Evolutionary conservation across 2,797 vertebrate species (phyloP).

Genomic region (Sitta carolinensis): DNA sequence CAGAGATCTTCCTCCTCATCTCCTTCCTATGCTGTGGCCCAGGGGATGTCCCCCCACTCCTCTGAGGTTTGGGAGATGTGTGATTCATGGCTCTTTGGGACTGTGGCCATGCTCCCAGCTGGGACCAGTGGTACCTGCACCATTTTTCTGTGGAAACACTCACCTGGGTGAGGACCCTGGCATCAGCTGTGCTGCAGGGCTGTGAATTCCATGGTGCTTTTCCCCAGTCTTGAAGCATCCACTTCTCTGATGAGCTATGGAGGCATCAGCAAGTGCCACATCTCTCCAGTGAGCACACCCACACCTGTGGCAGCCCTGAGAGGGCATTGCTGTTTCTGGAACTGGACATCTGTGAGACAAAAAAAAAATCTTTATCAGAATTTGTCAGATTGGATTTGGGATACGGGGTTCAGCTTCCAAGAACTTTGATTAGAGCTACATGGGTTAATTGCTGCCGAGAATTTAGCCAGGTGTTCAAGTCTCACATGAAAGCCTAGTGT

Average conservation of each 20-base stretch:
- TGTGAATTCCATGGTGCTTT: neutral
- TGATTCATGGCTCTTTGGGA: neutral
- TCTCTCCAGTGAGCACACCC: neutral
- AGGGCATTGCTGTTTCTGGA: neutral
- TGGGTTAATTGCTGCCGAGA: neutral
- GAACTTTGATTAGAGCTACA: neutral
- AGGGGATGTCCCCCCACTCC: neutral
- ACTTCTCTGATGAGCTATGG: neutral
- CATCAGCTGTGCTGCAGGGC: accelerated
- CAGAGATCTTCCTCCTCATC: neutral
- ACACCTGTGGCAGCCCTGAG: neutral
- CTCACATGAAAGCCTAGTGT: neutral
- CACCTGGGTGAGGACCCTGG: neutral
- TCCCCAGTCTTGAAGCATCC: neutral
- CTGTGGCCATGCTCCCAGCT: accelerated
- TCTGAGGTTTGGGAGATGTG: accelerated
- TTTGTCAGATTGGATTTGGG: neutral
- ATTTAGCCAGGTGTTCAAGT: neutral
- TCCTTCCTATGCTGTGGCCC: neutral
- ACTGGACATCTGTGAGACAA: neutral
- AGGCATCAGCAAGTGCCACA: neutral
- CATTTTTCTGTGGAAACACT: neutral
- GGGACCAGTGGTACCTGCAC: neutral
- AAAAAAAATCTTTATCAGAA: neutral
- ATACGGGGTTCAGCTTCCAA: neutral